A percentile compares a stretch with the other conserved stretches of the same genome.
phyloP scores from a whole-genome alignment of 2,113 vertebrate species.

The Leuciscus idus region DNA sequence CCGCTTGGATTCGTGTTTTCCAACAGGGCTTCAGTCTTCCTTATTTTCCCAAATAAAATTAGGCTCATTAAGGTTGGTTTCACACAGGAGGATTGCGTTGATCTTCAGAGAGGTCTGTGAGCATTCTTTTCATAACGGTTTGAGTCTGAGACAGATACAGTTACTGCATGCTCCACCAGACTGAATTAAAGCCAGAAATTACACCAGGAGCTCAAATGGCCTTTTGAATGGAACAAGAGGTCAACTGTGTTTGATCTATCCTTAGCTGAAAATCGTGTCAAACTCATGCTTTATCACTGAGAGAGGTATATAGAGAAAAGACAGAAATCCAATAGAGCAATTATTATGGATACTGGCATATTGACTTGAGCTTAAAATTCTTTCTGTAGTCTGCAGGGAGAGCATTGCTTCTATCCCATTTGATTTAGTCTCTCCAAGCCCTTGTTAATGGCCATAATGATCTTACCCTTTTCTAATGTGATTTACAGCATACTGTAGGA shows the following conservation, averaged over 20 bases:
- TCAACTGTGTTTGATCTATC: background rate
- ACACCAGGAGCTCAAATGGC: constrained; percentile 5
- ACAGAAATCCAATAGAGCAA: background rate
- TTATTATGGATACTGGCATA: background rate
- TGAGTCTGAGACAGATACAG: background rate
- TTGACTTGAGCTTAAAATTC: background rate
- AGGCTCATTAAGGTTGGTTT: constrained; percentile 10
- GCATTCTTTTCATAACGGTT: background rate
- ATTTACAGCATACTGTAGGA: background rate
- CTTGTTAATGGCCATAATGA: background rate
- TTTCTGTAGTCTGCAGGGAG: background rate
- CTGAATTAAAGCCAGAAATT: constrained; percentile 20
- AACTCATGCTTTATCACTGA: background rate
- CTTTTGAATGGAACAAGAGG: constrained; percentile 2
- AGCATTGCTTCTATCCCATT: background rate
- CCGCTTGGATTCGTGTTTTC: constrained; percentile 1
- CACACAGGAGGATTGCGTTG: background rate
- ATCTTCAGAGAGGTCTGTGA: constrained; percentile 19
- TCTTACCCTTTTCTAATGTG: constrained; percentile 23
- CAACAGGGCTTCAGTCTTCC: background rate
- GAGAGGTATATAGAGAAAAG: background rate
- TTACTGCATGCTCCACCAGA: background rate
- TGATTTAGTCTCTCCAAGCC: background rate
- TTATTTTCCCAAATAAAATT: constrained; percentile 28
- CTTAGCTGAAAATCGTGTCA: constrained; percentile 8